Conservation (phyloP, 2,888 invertebrate species). For the Druceiella hillmani region DNA sequence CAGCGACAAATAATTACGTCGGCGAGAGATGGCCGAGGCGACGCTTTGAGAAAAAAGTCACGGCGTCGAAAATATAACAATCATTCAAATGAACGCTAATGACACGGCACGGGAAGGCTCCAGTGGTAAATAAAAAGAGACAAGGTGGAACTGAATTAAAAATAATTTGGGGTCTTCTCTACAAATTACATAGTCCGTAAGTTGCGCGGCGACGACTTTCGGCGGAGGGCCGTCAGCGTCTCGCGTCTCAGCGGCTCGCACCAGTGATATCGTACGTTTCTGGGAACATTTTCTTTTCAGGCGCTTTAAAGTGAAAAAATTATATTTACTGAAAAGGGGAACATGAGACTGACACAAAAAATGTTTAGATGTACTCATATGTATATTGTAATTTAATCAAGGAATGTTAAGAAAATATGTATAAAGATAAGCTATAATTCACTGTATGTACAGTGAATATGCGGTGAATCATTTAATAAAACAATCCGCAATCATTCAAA, state of each 20-base stretch:
- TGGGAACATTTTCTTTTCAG: conserved; percentile 54
- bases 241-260: conserved; percentile 39
- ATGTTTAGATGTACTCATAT: too few relatives aligned
- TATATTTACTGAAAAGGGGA: too few relatives aligned
- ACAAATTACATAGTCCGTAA: too few relatives aligned
- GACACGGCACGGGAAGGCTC: conserved; percentile 43
- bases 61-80: conserved; percentile 33
- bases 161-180: conserved; percentile 51
- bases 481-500: too few relatives aligned
- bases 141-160: conserved; percentile 48
- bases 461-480: too few relatives aligned
- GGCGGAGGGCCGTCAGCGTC: conserved; percentile 28
- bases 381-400: too few relatives aligned
- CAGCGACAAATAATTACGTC: conserved; percentile 21
- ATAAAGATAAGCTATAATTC: too few relatives aligned
- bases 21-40: neutral
- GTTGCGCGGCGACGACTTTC: conserved; percentile 45
- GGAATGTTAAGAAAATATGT: too few relatives aligned
- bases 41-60: conserved; percentile 1
- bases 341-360: too few relatives aligned
- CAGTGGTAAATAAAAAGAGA: too few relatives aligned
- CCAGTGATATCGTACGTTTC: conserved; percentile 48
- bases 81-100: conserved; percentile 48
- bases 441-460: too few relatives aligned
- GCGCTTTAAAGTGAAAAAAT: too few relatives aligned